Evolutionary conservation across 2,888 invertebrate species (phyloP), one percentile per base, ranked within the genome.

Genomic region (Oxyteleia sp.): DNA sequence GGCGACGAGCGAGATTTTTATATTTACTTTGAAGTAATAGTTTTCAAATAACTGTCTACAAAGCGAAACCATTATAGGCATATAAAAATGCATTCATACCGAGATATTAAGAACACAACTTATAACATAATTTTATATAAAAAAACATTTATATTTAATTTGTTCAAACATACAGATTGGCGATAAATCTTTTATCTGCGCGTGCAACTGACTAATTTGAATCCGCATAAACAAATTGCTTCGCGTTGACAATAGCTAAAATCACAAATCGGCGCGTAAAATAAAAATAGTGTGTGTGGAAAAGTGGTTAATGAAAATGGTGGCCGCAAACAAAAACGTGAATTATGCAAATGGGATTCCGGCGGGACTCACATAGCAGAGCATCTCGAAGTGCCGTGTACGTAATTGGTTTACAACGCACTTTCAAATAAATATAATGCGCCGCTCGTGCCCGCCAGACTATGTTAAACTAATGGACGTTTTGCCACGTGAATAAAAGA

Each of bases 311-410:
- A 16, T 8, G 13, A 13, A 41, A 41, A 20, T 53, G 23, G 8
- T 41, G 38, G 1, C n/a, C 20, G 5, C n/a, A 26, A 26, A 35
- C 47, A 13, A 64, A 64, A 64, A 0, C 11, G 20, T 47, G 49
- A 32, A 49, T 61, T 29, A 64, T 3, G 16, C 7, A 49, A 49
- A 59, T 11, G 13, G 16, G 18, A 16, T 43, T 32, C 18, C 3
- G 38, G 13, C 43, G 43, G 35, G 41, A 80, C 80, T 80, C 74
- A 80, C 80, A 61, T 80, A 80, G 49, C 80, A 80, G 35, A 80
- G 80, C 74, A 81, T 74, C 53, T 74, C 63, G 74, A 38, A 38
- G 26, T 35, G 35, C n/a, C 15, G n/a, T 23, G 23, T 23, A 23
- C 2, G 55, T 51, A 66, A 49, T 61, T 51, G 68, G 5, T 66